Base-by-base conservation (phyloP, 2,888 invertebrate species). In the Amphipyra tragopoginis region DNA sequence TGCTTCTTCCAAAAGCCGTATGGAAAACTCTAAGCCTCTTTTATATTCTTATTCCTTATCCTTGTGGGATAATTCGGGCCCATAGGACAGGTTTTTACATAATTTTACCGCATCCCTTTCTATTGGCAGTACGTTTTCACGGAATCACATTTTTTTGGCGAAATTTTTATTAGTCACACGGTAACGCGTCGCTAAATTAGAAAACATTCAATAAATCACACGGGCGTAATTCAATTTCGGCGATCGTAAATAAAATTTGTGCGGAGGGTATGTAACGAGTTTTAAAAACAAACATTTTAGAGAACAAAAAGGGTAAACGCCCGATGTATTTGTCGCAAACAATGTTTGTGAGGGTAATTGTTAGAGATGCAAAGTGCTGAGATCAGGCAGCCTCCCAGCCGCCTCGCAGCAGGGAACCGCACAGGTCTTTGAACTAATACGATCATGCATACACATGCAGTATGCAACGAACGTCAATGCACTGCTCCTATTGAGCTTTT, bases 61-160 rank as follows among this genome's bases (percentile, higher is more conserved):
- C 93, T 91, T 92, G 90, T 83, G 90, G 91, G 92, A 93, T 94
- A 92, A 93, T 93, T 93, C 91, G 86, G 87, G 87, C 90, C 90
- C 90, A 91, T 89, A 92, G 92, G 91, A 92, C 89, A 90, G 93
- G 92, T 92, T 93, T 93, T 93, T 90, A 92, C 93, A 93, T 94
- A 93, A 93, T 92, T 91, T 93, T 86, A 82, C 88, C 85, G 85
- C 87, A 88, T 90, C 88, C 89, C 86, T 90, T 91, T 89, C 86
- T 87, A 87, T 89, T 84, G 80, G 83, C 81, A 80, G 82, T 79
- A 78, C 65, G 40, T 82, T 85, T 82, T 73, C 81, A 50, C 81
- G 45, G 77, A 86, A 86, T 86, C 86, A 84, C 84, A 83, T 87
- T 88, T 86, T 71, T 82, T 82, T 81, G 38, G 38, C 56, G 44